Evolutionary conservation across 2,113 vertebrate species (phyloP).

Genomic region (Craseonycteris thonglongyai): DNA sequence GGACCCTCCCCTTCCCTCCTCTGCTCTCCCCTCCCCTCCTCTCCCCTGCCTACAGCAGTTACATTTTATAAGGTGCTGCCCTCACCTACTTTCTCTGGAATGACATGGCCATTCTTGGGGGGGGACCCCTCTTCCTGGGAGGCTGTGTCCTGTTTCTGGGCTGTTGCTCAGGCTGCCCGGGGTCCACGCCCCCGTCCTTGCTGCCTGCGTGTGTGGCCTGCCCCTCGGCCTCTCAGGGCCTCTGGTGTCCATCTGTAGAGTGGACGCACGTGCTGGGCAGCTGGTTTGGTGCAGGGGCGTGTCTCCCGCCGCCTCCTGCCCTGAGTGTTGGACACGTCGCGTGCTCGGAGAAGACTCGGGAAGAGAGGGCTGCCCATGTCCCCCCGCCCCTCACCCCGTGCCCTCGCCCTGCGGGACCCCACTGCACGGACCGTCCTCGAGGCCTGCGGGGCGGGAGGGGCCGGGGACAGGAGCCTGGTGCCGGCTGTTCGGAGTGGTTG

Average conservation of each 20-base stretch:
- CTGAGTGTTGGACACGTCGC: fast-evolving
- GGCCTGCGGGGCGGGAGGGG: neutral
- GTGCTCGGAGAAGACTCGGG: fast-evolving
- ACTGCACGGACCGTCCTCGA: fast-evolving
- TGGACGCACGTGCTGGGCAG: fast-evolving
- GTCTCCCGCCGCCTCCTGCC: neutral
- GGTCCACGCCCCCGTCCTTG: neutral
- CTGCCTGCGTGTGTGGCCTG: neutral
- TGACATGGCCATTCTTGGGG: fast-evolving
- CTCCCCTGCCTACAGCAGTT: fast-evolving
- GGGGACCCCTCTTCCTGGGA: neutral
- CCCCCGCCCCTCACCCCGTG: neutral
- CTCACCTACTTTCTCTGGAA: neutral
- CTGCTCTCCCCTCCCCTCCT: fast-evolving
- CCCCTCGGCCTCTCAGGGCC: fast-evolving
- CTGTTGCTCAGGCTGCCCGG: too few species aligned
- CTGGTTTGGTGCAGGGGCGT: neutral
- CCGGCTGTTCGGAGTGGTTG: conserved; percentile 40
- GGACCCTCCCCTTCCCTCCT: fast-evolving
- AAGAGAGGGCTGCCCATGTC: fast-evolving
- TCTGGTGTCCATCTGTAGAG: neutral
- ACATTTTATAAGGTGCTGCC: fast-evolving
- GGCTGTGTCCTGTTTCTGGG: neutral
- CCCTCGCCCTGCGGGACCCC: neutral
- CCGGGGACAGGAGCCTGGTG: conserved; percentile 7